Evolutionary conservation across 2,888 invertebrate genomes (phyloP), one percentile per base, ranked within the genome.

Genomic region (Stegophylla sp.): DNA sequence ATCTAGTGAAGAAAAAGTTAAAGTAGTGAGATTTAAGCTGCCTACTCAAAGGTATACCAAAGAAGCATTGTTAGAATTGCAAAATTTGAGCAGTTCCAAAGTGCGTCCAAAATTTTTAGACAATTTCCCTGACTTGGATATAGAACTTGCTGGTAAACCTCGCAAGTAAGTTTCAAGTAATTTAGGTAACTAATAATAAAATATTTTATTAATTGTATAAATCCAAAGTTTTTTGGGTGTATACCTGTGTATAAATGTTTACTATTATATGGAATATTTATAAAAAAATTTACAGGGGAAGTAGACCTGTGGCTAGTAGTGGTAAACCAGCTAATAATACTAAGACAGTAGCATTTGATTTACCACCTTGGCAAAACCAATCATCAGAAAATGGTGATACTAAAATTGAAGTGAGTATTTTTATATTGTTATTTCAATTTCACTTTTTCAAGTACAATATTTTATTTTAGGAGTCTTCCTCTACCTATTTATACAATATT

Each of bases 61-160:
- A 79, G 69, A 71, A 51, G 79, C 48, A 41, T 63, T 79, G 41
- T 71, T 79, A 41, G 79, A 79, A 34, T 79, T 79, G 48, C 69
- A 79, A 79, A 71, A 61, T 10, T 63, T 79, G n/a, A 20, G 79
- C 48, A 71, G 69, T 79, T 79, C 79, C n/a, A 79, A 79, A 59
- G n/a, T 79, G 48, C 79, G 79, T 20, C 79, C 79, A 61, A 79
- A 79, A 71, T 79, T 79, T 79, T 71, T 79, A 71, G 79, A 79
- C 61, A 71, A 71, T 9, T 79, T 79, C n/a, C 79, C 79, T 23
- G 69, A 63, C 13, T 71, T 79, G 26, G 79, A 79, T 79, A n/a
- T 79, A 79, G 79, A 79, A 79, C 67, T 59, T 63, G 45, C 61
- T 15, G 23, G 64, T 53, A 79, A 79, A 79, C 61, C 34, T 61